Conservation (phyloP, 2,113 vertebrate genomes). For the Cyanistes caeruleus region DNA sequence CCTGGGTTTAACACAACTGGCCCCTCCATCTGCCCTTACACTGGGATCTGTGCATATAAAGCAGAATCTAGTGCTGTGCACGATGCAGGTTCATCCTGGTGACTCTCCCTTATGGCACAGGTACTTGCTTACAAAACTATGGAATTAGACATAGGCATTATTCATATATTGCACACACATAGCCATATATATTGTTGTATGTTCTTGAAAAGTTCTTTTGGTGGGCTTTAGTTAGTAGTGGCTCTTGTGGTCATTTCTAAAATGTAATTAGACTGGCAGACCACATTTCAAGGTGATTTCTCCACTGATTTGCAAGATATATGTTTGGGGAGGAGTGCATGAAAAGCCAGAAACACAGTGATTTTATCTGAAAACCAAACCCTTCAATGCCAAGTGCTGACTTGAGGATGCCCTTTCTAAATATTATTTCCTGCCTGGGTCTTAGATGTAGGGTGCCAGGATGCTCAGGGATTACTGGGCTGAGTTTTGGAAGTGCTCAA, state of each 20-base stretch:
- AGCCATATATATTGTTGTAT: not conserved
- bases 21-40: conserved; percentile 72
- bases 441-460: not conserved
- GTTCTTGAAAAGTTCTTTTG: not conserved
- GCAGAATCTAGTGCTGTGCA: not conserved
- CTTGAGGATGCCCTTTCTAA: not conserved
- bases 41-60: conserved; percentile 34
- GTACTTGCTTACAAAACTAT: not conserved
- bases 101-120: not conserved
- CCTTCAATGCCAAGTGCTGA: not conserved
- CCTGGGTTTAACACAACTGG: conserved; percentile 64
- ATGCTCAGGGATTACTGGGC: not conserved
- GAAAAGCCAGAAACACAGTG: not conserved
- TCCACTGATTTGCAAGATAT: not conserved
- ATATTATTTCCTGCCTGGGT: not conserved
- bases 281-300: not conserved
- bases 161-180: not conserved
- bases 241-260: not conserved
- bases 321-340: not conserved
- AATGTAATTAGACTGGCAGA: not conserved
- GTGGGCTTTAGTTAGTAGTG: not conserved
- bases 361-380: not conserved
- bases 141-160: not conserved
- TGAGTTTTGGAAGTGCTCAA: not conserved
- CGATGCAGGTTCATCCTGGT: not conserved